Evolutionary conservation across 2,888 invertebrate genomes (phyloP), one percentile per base, ranked within the genome.

Genomic region (Macrosiphum euphorbiae): DNA sequence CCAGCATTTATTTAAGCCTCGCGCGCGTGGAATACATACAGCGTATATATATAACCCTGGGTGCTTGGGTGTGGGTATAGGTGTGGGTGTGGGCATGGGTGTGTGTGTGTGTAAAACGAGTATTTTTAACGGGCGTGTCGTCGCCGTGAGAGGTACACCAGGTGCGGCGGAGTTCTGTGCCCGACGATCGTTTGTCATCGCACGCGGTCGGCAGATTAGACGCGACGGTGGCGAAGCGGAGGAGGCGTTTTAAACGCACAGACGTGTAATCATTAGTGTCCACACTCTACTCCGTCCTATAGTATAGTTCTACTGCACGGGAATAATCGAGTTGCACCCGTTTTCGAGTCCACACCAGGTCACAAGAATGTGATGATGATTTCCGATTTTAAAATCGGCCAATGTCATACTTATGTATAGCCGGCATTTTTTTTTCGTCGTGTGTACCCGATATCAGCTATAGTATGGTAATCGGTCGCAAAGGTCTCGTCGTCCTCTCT

Each of bases 121-220:
- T 28, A 47, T 93, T 93, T 89, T 89, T 84, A 84, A 92, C 90
- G 78, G 90, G 61, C 44, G 67, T 35, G n/a, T 61, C 47, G 88
- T 78, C 67, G 52, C 11, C 89, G 90, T 93, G 93, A 93, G 93
- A 93, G 55, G 85, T 41, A 41, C 88, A 44, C 93, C 90, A 90
- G 89, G 94, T 87, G 88, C 50, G 92, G 67, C 11, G 41, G 90
- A 85, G 58, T 61, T 52, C 24, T 28, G 86, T 16, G 47, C 47
- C 41, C 35, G 26, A 44, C 61, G 94, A 90, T 94, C 94, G 88
- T 94, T 94, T 94, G 94, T 94, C 94, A 94, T 94, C 85, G 86
- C 61, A 28, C 35, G 50, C 58, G 90, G 90, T 85, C 88, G 47
- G 58, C 78, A 44, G 89, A 93, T 93, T 89, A 93, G 88, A 88